These are phyloP conservation scores for Lasius platythorax DNA, from an alignment of 2,888 invertebrate species.

Conservation along the genomic window DNA sequence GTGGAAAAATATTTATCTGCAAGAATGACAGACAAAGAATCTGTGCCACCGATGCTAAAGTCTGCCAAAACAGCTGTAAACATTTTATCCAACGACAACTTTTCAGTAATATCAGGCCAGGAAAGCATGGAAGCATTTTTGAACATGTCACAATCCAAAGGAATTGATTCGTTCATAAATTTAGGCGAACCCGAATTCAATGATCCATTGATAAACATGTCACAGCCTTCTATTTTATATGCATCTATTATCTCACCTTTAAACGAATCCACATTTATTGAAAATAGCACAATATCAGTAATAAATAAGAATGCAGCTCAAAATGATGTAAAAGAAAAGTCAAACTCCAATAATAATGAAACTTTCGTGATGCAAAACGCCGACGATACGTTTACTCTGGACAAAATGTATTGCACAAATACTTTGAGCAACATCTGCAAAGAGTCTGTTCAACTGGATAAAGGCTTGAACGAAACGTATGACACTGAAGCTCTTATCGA, in stretches of 20 bases:
- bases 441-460: constrained; percentile 6
- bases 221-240: constrained; percentile 81
- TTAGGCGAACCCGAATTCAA: constrained; percentile 80
- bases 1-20: constrained; percentile 47
- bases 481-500: neutral
- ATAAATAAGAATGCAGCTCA: neutral
- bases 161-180: constrained; percentile 82
- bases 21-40: constrained; percentile 60
- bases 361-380: constrained; percentile 59
- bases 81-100: constrained; percentile 52
- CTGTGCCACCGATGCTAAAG: constrained; percentile 79
- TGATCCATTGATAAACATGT: constrained; percentile 80
- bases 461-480: constrained; percentile 62
- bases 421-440: constrained; percentile 56
- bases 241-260: constrained; percentile 74
- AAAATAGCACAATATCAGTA: neutral
- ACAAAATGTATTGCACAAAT: constrained; percentile 50
- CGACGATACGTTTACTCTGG: constrained; percentile 41
- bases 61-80: constrained; percentile 45
- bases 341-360: constrained; percentile 46
- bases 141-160: constrained; percentile 81
- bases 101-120: constrained; percentile 73
- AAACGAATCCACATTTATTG: constrained; percentile 15
- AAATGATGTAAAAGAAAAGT: constrained; percentile 27
- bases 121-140: constrained; percentile 83